phyloP scores from a whole-genome alignment of 2,888 invertebrate genomes.

The Philereme vetulata region DNA sequence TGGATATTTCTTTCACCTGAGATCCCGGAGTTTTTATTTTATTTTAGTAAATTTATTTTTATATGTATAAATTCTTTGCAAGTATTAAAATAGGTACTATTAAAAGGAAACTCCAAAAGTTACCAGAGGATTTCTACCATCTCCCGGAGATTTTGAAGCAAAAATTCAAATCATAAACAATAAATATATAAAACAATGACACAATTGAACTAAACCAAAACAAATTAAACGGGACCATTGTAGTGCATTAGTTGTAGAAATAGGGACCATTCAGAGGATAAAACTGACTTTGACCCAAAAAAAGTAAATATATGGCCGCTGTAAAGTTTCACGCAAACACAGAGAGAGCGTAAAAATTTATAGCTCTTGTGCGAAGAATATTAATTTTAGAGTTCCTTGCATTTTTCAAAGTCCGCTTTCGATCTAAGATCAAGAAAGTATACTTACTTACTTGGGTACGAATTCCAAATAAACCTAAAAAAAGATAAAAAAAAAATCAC shows the following conservation, averaged over 20 bases:
- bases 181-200: slow-evolving; percentile 62
- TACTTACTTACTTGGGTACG: no score
- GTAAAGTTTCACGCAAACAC: slow-evolving; percentile 62
- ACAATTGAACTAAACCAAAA: slow-evolving; percentile 76
- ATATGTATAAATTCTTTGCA: neutral
- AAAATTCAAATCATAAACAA: slow-evolving; percentile 59
- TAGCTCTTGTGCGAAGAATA: slow-evolving; percentile 33
- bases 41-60: no score
- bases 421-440: no score
- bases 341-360: slow-evolving; percentile 38
- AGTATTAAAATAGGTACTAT: no score
- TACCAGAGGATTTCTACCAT: slow-evolving; percentile 25
- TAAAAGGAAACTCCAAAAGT: neutral
- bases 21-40: no score
- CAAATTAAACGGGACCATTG: slow-evolving; percentile 69
- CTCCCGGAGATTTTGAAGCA: slow-evolving; percentile 44
- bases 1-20: no score
- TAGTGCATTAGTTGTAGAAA: slow-evolving; percentile 49
- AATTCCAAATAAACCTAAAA: no score
- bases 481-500: no score
- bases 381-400: slow-evolving; percentile 34
- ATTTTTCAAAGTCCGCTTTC: slow-evolving; percentile 1
- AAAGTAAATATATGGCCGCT: slow-evolving; percentile 61
- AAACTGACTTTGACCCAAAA: slow-evolving; percentile 48
- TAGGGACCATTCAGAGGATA: slow-evolving; percentile 72